Base-by-base conservation (phyloP, 2,888 invertebrate species). In the Andrena flavipes region DNA sequence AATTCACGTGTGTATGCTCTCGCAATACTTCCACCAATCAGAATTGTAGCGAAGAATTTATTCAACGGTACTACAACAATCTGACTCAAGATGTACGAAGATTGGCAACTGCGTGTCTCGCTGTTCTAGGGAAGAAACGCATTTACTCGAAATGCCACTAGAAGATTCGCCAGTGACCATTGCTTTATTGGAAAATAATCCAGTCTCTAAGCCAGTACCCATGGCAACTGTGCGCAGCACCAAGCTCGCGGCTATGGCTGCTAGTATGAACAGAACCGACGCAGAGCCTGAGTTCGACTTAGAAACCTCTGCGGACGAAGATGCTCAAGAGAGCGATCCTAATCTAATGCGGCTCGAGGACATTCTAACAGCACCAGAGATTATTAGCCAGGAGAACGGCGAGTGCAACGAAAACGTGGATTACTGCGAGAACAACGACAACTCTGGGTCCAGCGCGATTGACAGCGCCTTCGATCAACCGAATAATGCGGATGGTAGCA, bases 201-300 rank as follows among this genome's bases (percentile, higher is more conserved):
- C 59, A 23, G 26, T 20, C 16, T 59, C 84, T 3, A 93, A 92
- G 48, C 89, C 92, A 0, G 80, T 94, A 13, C 93, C 94, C 0
- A 4, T 90, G 0, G 91, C 92, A 3, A 91, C 92, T n/a, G 80
- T 92, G 42, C 90, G 93, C 63, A 94, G 94, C 71, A 92, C 94
- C 0, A 94, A 94, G 42, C 90, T 94, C 0, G 91, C 91, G 2
- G 94, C 94, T 0, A 94, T 94, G 94, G 94, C 91, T 10, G 93
- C 93, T 3, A 93, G 92, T 62, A 91, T 94, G 84, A 92, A 91
- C n/a, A 90, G 89, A 70, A 80, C 82, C 16, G 87, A 91, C 16
- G 7, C 59, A 23, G 91, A 91, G 5, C 54, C 42, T 0, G 88
- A 90, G 5, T 70, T 51, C 16, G 88, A 91, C 16, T n/a, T 80